Evolutionary conservation across 1,140 invertebrate species (phyloP), one percentile per base, ranked within the genome.

Genomic region (Maconellicoccus hirsutus): DNA sequence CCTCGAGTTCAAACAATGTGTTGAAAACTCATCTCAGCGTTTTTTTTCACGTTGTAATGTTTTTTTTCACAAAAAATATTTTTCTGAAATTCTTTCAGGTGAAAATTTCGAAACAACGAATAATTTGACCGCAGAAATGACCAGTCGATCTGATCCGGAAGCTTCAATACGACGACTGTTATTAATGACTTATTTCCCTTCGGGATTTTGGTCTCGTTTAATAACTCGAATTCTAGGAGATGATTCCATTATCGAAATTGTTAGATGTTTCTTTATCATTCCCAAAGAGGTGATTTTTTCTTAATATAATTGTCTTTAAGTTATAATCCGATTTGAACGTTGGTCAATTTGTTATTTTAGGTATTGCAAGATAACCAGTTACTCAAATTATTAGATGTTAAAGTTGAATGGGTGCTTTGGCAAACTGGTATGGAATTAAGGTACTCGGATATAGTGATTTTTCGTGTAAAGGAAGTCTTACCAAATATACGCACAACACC

Each of bases 161-260:
- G 81, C 80, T 16, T 81, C 85, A 0, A 83, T 90, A 10, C 84
- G 86, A 0, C 80, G 93, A 8, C 79, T 95, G 26, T 79, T 95
- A 2, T 80, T 95, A 0, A 91, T 98, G 85, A 95, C 95, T 0
- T 99, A 98, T 80, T 93, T 98, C 78, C 97, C 97, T 0, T 92
- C 92, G 74, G 97, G 97, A 0, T 99, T 99, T 80, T 98, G 96
- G 97, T 92, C 96, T 0, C 82, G 96, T 10, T 83, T 99, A 1
- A 93, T 96, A 14, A 94, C 94, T 0, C 81, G 96, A 22, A 87
- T 98, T 69, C 79, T 98, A 25, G 93, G 93, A 0, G 96, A 98
- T 79, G 89, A 94, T 74, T 84, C 87, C 12, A 87, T 95, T 25
- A 85, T 91, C 0, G 89, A 92, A 72, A 91, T 92, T n/a, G 86